These are phyloP conservation scores for Chloromyia formosa DNA, from an alignment of 2,888 invertebrate genomes.

Conservation along the genomic window DNA sequence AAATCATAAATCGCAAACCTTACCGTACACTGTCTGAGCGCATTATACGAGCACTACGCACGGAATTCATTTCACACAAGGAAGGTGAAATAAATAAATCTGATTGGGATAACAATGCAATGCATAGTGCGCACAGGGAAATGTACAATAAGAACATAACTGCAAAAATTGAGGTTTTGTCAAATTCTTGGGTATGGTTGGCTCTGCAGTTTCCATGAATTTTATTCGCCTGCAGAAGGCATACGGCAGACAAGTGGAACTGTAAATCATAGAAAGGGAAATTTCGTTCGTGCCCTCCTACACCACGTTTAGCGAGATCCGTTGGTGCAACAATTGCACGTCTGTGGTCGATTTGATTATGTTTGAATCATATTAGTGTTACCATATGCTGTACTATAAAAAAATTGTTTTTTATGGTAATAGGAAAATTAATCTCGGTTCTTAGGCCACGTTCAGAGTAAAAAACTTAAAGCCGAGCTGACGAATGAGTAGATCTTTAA, in stretches of 20 bases:
- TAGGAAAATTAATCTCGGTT: too few species aligned
- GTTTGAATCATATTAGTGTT: too few species aligned
- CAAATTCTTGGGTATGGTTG: background rate
- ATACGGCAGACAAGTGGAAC: slow-evolving; percentile 9
- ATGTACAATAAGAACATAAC: background rate
- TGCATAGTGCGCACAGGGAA: slow-evolving; percentile 3
- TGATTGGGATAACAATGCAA: slow-evolving; percentile 26
- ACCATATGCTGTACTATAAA: too few species aligned
- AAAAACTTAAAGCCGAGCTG: too few species aligned
- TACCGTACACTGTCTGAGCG: slow-evolving; percentile 22
- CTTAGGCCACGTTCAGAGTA: too few species aligned
- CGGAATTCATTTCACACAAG: slow-evolving; percentile 23
- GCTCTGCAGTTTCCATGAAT: background rate
- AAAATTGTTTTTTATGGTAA: too few species aligned
- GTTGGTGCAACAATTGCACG: background rate
- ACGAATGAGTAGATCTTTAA: too few species aligned
- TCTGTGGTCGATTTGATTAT: too few species aligned
- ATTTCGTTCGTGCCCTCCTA: slow-evolving; percentile 31
- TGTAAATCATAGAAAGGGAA: slow-evolving; percentile 29
- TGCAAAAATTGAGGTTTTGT: background rate
- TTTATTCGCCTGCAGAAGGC: background rate
- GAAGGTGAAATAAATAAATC: slow-evolving; percentile 33
- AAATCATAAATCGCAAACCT: slow-evolving; percentile 37
- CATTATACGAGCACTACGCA: slow-evolving; percentile 5
- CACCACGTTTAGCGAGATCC: background rate